Evolutionary conservation across 2,113 vertebrate genomes (phyloP).

Genomic region (Lophochroa leadbeateri): DNA sequence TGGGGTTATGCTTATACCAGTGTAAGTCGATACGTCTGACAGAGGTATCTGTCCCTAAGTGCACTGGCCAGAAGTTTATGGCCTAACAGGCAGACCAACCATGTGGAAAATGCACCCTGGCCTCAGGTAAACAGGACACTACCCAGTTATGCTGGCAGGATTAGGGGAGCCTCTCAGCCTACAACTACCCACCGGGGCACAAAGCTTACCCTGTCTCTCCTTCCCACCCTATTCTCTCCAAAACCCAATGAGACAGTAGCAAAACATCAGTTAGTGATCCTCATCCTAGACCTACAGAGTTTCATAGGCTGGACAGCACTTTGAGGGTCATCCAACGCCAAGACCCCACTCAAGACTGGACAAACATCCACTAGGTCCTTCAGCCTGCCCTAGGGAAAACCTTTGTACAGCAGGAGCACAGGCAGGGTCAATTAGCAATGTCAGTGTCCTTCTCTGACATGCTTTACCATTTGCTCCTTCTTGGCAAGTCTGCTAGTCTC

Average conservation of each 20-base stretch:
- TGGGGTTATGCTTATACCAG: not conserved
- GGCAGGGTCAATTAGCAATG: not conserved
- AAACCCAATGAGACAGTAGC: not conserved
- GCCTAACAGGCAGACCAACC: accelerated
- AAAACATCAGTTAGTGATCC: not conserved
- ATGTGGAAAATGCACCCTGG: not conserved
- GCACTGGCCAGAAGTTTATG: not conserved
- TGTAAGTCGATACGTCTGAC: accelerated
- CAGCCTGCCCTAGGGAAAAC: not conserved
- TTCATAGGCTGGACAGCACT: not conserved
- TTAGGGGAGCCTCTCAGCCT: not conserved
- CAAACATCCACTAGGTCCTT: not conserved
- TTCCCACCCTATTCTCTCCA: accelerated
- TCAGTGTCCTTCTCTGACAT: not conserved
- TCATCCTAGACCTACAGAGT: not conserved
- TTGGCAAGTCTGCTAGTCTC: not conserved
- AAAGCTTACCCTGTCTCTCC: not conserved
- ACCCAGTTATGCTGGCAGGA: not conserved
- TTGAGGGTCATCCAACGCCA: not conserved
- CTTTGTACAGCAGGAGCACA: not conserved
- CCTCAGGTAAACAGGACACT: not conserved
- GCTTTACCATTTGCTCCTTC: not conserved
- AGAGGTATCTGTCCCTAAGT: not conserved
- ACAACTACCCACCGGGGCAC: not conserved
- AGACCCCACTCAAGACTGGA: not conserved